These are phyloP conservation scores for Hecatera dysodea DNA, from an alignment of 2,888 invertebrate genomes.

Conservation along the genomic window DNA sequence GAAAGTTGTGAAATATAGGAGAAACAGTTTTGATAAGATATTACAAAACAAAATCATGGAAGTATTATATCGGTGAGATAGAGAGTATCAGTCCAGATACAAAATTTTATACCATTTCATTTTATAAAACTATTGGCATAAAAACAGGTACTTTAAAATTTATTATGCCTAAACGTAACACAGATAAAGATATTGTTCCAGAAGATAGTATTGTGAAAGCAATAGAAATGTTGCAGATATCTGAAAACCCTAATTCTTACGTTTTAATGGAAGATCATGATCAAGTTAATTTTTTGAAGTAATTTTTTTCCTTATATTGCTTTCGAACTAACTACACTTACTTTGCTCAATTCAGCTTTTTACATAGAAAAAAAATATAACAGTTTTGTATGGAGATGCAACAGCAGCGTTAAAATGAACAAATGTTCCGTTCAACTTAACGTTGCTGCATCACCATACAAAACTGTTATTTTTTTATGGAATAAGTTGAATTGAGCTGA, in stretches of 20 bases:
- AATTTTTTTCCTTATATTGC: conserved; percentile 6
- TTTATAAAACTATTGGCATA: conserved; percentile 9
- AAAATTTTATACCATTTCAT: too few relatives aligned
- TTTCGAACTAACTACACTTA: conserved; percentile 17
- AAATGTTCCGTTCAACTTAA: conserved; percentile 14
- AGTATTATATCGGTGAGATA: not conserved
- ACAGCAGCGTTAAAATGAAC: conserved; percentile 10
- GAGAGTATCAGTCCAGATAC: too few relatives aligned
- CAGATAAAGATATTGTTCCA: conserved; percentile 52
- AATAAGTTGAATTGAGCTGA: conserved; percentile 15
- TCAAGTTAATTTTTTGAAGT: conserved; percentile 32
- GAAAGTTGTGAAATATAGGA: not conserved
- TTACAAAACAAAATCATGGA: conserved; percentile 9
- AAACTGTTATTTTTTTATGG: conserved; percentile 24
- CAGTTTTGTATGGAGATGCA: conserved; percentile 17
- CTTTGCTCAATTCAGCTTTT: conserved; percentile 10
- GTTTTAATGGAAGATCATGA: conserved; percentile 45
- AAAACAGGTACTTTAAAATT: conserved; percentile 38
- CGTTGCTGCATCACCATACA: conserved; percentile 17
- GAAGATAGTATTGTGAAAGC: conserved; percentile 50
- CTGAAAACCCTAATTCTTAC: conserved; percentile 41
- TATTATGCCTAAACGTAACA: conserved; percentile 44
- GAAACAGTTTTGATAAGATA: conserved; percentile 4
- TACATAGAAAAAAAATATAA: conserved; percentile 16
- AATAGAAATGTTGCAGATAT: conserved; percentile 51